phyloP scores from a whole-genome alignment of 2,888 invertebrate species.

The Polydrusus pterygomalis region DNA sequence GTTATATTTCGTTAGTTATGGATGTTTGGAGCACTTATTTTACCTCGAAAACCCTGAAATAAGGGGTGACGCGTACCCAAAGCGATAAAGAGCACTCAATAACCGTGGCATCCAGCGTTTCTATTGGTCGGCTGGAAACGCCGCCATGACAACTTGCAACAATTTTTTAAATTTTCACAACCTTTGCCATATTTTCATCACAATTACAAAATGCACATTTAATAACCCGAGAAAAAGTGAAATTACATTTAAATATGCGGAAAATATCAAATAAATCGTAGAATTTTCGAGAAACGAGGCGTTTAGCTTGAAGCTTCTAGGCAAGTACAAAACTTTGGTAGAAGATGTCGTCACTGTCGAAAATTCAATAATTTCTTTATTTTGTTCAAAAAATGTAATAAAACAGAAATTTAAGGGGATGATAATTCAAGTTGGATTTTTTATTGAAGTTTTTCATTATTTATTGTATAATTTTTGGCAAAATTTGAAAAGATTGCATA shows the following conservation, averaged over 20 bases:
- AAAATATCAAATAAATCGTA: constrained; percentile 47
- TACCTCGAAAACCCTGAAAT: constrained; percentile 79
- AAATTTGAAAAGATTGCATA: constrained; percentile 40
- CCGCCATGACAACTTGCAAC: constrained; percentile 80
- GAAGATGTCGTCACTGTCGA: constrained; percentile 61
- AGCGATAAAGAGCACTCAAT: constrained; percentile 80
- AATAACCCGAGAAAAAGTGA: constrained; percentile 54
- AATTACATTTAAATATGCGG: constrained; percentile 51
- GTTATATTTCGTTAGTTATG: constrained; percentile 58
- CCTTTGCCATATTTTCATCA: constrained; percentile 55
- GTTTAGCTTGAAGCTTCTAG: constrained; percentile 58
- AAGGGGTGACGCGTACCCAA: constrained; percentile 81
- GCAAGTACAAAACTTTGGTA: constrained; percentile 56
- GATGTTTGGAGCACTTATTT: constrained; percentile 71
- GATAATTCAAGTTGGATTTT: constrained; percentile 19
- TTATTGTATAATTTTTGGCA: constrained; percentile 28
- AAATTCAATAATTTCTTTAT: constrained; percentile 43
- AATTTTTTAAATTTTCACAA: constrained; percentile 68
- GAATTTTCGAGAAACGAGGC: constrained; percentile 42
- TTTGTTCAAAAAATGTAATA: constrained; percentile 10
- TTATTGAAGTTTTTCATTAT: constrained; percentile 19
- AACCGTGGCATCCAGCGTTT: constrained; percentile 79
- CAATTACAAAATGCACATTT: constrained; percentile 43
- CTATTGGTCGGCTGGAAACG: constrained; percentile 80
- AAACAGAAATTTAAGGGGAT: constrained; percentile 3